Base-by-base conservation (phyloP, 2,888 invertebrate species). In the Cephus rjabovi region DNA sequence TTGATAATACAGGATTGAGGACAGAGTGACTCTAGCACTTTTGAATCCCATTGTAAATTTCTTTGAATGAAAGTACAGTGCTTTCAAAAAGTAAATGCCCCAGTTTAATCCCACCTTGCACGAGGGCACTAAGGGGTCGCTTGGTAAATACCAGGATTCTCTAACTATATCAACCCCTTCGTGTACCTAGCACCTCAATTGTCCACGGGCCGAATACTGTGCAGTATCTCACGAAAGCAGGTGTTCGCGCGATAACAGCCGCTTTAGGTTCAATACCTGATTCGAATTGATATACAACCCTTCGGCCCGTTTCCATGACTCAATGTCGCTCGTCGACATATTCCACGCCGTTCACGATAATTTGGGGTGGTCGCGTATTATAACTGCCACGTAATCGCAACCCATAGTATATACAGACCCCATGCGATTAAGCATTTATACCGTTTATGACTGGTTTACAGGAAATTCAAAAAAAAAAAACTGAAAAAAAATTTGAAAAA, bases 161-260 rank as follows among this genome's bases (percentile, higher is more conserved):
- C 75, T 75, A 40, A 78, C 74, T 56, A 77, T 78, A 81, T 81
- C 81, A 81, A 79, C 77, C 81, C 71, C 73, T 12, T 75, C n/a
- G 33, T 40, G 70, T 12, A 71, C 71, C 40, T 81, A 81, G 77
- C 79, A 77, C 71, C 33, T 2, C 56, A 23, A 56, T 56, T 56
- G 56, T 56, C 6, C 56, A 23, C 56, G 9, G 2, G 23, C 0
- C 56, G 56, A 56, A 56, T 23, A 56, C 23, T 81, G 76, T 75
- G 74, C 75, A 71, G 69, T 81, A 82, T 82, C 82, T 80, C 77
- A 70, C 76, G 79, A 81, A 80, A 83, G 82, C 85, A 83, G 84
- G 83, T 84, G 84, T 84, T 83, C 81, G 75, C 15, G 75, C 79
- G 83, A 83, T 84, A 85, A 83, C 79, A 75, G 78, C 71, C 73